Percentiles rank a stretch among this genome's conserved stretches.
Evolutionary conservation across 2,113 vertebrate genomes (phyloP).

Genomic region (Genyomyrus donnyi): DNA sequence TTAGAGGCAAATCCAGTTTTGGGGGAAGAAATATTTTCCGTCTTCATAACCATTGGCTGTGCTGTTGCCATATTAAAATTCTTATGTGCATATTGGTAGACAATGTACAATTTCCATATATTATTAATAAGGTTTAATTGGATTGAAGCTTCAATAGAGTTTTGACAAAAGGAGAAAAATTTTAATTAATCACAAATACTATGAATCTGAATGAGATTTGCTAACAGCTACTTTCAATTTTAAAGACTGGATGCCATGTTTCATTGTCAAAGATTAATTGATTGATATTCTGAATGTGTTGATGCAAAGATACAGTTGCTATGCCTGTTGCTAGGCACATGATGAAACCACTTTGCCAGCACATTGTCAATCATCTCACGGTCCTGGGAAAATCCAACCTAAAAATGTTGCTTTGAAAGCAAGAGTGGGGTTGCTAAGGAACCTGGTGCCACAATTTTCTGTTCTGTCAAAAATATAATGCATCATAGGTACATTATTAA

Average conservation of each 20-base stretch:
- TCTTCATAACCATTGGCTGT: background rate
- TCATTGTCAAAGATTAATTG: slow-evolving; percentile 6
- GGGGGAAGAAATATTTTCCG: background rate
- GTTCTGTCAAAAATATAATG: background rate
- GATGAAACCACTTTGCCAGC: slow-evolving; percentile 10
- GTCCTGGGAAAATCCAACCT: slow-evolving; percentile 7
- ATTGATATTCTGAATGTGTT: slow-evolving; percentile 15
- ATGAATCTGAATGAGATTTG: background rate
- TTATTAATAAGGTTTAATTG: background rate
- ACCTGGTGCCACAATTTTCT: background rate
- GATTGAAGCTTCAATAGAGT: background rate
- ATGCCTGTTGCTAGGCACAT: slow-evolving; percentile 16
- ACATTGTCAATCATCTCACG: slow-evolving; percentile 17
- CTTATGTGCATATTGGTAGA: background rate
- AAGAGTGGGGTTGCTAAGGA: slow-evolving; percentile 13
- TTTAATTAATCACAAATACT: background rate
- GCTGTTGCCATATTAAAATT: background rate
- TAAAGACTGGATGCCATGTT: background rate
- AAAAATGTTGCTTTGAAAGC: background rate
- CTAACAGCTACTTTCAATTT: background rate
- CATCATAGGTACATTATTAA: background rate
- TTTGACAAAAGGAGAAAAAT: background rate
- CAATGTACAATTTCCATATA: background rate
- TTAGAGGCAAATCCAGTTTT: background rate
- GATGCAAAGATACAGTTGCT: slow-evolving; percentile 14